These are phyloP conservation scores for Phaedon cochleariae DNA, from an alignment of 2,888 invertebrate genomes.

Conservation along the genomic window DNA sequence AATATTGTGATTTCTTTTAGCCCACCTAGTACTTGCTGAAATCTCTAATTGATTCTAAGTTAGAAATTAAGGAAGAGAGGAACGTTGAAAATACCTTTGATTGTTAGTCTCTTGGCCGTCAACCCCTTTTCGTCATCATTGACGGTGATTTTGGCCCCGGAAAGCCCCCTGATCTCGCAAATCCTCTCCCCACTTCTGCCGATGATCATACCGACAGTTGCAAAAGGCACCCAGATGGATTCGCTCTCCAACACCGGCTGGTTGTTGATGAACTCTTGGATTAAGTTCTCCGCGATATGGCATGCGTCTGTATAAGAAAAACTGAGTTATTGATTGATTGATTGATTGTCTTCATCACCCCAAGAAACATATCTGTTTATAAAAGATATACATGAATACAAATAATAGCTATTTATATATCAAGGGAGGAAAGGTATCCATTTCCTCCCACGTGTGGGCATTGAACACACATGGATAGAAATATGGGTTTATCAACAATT, in stretches of 20 bases:
- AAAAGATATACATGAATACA: too few relatives aligned
- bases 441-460: too few relatives aligned
- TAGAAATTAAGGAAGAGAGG: not conserved
- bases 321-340: too few relatives aligned
- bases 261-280: slow-evolving; percentile 72
- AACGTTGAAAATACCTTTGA: slow-evolving; percentile 56
- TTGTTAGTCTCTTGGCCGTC: slow-evolving; percentile 49
- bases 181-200: slow-evolving; percentile 79
- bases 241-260: slow-evolving; percentile 75
- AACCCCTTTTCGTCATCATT: slow-evolving; percentile 46
- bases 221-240: slow-evolving; percentile 72
- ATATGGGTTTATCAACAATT: too few relatives aligned
- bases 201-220: slow-evolving; percentile 76
- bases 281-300: slow-evolving; percentile 74
- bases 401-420: too few relatives aligned
- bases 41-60: too few relatives aligned
- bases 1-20: too few relatives aligned
- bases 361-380: too few relatives aligned
- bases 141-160: slow-evolving; percentile 78
- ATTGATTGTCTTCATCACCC: too few relatives aligned
- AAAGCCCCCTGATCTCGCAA: slow-evolving; percentile 73
- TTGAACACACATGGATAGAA: too few relatives aligned
- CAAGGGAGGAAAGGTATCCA: too few relatives aligned
- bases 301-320: slow-evolving; percentile 65
- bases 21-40: too few relatives aligned